Evolutionary conservation across 2,888 invertebrate species (phyloP), one percentile per base, ranked within the genome.

Genomic region (Trypoxylon attenuatum): DNA sequence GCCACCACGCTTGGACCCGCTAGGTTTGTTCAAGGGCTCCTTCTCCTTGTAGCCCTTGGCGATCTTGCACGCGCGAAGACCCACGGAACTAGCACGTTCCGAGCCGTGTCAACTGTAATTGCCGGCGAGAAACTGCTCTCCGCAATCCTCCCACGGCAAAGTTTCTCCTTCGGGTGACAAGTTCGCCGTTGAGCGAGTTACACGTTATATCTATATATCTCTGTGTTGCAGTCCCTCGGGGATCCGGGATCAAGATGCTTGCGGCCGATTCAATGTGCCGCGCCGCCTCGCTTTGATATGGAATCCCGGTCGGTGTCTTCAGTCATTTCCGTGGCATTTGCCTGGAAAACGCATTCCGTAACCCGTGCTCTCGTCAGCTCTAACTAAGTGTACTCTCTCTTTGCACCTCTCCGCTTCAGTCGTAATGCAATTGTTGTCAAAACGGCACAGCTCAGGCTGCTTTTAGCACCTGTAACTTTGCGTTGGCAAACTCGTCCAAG

Each of bases 61-160:
- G 43, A 69, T 71, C 61, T 74, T 72, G 54, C 52, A 29, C 42
- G 39, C 29, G 58, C 59, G 72, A 69, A 51, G 69, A 61, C 66
- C 55, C 39, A 51, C n/a, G n/a, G n/a, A n/a, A n/a, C n/a, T n/a
- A n/a, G n/a, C n/a, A n/a, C n/a, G n/a, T n/a, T 47, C 42, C 33
- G 46, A 47, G 61, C 72, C 53, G 55, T 63, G 72, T 72, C 75
- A 58, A 41, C 63, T 61, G 56, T 63, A 74, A 74, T 74, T 74
- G 71, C 60, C 23, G 39, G 38, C 72, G 38, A 57, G 62, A 57
- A 25, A 25, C 55, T 29, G 33, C 27, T 59, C 27, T 52, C 41
- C 29, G n/a, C 2, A 51, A 23, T 55, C 49, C 62, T 33, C 64
- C 49, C 43, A 46, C 27, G 21, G 27, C 47, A n/a, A 73, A 73